Percentiles rank a stretch among this genome's conserved stretches.
Evolutionary conservation across 2,888 invertebrate species (phyloP).

Genomic region (Scaptomyza flava): DNA sequence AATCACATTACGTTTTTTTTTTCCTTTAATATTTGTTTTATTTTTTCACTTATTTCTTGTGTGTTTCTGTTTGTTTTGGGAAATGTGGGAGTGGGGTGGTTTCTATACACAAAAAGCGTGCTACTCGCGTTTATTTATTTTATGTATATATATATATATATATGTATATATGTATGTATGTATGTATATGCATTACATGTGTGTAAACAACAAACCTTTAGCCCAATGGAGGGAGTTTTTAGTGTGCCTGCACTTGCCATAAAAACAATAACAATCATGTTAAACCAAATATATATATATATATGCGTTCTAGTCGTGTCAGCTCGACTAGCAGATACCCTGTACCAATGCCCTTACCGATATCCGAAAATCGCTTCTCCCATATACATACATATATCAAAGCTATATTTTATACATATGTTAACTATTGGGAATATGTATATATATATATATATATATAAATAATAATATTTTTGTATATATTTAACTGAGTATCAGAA

Average conservation of each 20-base stretch:
- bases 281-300: conserved; percentile 1
- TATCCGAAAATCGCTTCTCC: not conserved
- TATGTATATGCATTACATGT: conserved; percentile 30
- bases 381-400: not conserved
- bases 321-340: conserved; percentile 42
- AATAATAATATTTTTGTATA: not conserved
- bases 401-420: not conserved
- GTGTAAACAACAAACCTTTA: conserved; percentile 55
- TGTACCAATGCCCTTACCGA: conserved; percentile 7
- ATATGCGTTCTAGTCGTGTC: conserved; percentile 23
- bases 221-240: conserved; percentile 70
- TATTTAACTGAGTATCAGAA: conserved; percentile 2
- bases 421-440: not conserved
- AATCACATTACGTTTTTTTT: conserved; percentile 68
- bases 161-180: conserved; percentile 27
- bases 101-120: conserved; percentile 76
- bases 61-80: conserved; percentile 13
- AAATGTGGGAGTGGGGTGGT: conserved; percentile 2
- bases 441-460: not conserved
- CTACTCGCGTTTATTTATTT: conserved; percentile 59
- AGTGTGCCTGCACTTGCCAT: conserved; percentile 69
- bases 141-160: conserved; percentile 33
- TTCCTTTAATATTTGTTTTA: conserved; percentile 1
- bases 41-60: conserved; percentile 3
- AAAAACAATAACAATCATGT: conserved; percentile 12